phyloP scores from a whole-genome alignment of 2,113 vertebrate species.

The Stercorarius parasiticus region DNA sequence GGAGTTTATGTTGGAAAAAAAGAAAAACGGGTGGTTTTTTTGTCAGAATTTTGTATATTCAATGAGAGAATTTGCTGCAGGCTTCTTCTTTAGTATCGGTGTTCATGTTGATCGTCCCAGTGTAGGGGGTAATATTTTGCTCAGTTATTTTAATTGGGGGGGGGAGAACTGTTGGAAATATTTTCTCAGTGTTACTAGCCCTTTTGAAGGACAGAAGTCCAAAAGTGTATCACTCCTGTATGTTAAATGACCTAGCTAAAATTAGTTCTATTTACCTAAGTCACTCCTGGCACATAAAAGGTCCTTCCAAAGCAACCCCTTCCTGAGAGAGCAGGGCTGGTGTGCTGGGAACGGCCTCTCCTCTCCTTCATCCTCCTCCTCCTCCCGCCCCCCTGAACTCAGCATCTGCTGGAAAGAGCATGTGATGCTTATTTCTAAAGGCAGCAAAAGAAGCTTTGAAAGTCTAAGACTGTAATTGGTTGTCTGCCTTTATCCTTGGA shows the following conservation, averaged over 20 bases:
- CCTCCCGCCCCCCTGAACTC: neutral
- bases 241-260: neutral
- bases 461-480: slow-evolving; percentile 78
- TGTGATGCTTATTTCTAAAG: slow-evolving; percentile 65
- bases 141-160: neutral
- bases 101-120: rapidly evolving
- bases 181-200: neutral
- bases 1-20: neutral
- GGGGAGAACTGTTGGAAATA: neutral
- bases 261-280: neutral
- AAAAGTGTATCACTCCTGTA: neutral
- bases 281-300: neutral
- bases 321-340: neutral
- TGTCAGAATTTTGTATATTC: neutral
- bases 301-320: neutral
- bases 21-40: neutral
- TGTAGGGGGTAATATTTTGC: neutral
- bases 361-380: neutral
- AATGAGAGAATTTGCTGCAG: neutral
- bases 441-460: slow-evolving; percentile 69
- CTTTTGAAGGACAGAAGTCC: neutral
- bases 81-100: neutral
- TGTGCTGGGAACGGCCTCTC: neutral
- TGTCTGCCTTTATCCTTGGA: slow-evolving; percentile 72
- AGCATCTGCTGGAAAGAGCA: slow-evolving; percentile 33